Evolutionary conservation across 2,797 vertebrate genomes (phyloP).

Genomic region (Sphenodon punctatus): DNA sequence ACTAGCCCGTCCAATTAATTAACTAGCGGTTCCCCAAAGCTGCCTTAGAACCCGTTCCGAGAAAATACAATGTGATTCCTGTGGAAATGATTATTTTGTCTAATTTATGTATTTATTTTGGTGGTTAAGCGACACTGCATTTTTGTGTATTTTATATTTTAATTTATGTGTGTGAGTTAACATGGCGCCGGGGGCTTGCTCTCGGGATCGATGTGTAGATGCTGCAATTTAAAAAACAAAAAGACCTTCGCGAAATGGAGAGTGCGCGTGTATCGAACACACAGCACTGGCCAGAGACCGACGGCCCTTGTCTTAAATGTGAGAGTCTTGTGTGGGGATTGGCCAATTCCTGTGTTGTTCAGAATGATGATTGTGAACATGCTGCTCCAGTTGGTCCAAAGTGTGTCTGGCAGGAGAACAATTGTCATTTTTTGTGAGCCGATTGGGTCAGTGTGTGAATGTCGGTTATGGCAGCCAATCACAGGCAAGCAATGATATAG

Average conservation of each 20-base stretch:
- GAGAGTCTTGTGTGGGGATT: constrained; percentile 24
- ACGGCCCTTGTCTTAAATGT: neutral
- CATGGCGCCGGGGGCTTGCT: constrained; percentile 12
- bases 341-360: constrained; percentile 24
- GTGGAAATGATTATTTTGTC: constrained; percentile 52
- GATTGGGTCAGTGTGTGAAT: neutral
- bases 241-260: neutral
- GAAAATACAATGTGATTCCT: constrained; percentile 40
- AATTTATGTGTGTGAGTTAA: constrained; percentile 44
- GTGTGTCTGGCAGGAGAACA: constrained; percentile 1
- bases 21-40: constrained; percentile 27
- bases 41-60: constrained; percentile 54
- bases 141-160: constrained; percentile 52
- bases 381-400: neutral
- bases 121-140: constrained; percentile 31
- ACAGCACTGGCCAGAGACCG: constrained; percentile 26
- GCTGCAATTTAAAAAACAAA: constrained; percentile 24
- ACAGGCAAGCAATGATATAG: neutral
- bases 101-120: constrained; percentile 76
- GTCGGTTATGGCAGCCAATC: neutral
- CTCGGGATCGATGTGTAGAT: constrained; percentile 35
- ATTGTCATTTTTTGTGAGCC: neutral
- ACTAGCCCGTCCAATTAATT: neutral
- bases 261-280: neutral
- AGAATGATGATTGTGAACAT: neutral